These are phyloP conservation scores for Folsomia candida DNA, from an alignment of 2,888 invertebrate species.

Conservation along the genomic window DNA sequence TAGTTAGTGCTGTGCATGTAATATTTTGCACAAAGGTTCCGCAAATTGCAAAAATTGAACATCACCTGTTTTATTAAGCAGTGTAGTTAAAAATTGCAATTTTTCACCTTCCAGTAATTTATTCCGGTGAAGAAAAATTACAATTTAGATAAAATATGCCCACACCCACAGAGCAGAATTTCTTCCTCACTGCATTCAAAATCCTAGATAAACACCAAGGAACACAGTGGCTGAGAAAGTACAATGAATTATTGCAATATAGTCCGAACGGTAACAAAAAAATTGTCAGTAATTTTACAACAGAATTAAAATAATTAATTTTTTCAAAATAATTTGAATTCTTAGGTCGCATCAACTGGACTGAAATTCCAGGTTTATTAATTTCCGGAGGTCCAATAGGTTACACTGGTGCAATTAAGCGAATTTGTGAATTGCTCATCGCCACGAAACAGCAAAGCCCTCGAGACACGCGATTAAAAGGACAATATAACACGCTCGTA, in stretches of 20 bases:
- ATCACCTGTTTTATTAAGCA: too few species aligned
- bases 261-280: neutral
- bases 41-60: too few species aligned
- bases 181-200: neutral
- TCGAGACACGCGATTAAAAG: neutral
- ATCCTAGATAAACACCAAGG: neutral
- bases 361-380: neutral
- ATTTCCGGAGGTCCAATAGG: neutral
- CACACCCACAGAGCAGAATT: neutral
- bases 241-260: neutral
- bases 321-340: neutral
- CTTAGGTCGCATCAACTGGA: neutral
- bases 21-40: too few species aligned
- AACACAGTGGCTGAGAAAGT: neutral
- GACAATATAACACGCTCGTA: neutral
- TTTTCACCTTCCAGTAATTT: too few species aligned
- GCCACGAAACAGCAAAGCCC: neutral
- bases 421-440: neutral
- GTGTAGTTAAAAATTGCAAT: too few species aligned
- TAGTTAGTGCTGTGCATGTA: too few species aligned
- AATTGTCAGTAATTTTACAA: too few species aligned
- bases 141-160: neutral
- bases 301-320: neutral
- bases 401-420: neutral
- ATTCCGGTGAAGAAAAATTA: neutral